Conservation (phyloP, 2,888 invertebrate genomes). For the Alentia gelatinosa region DNA sequence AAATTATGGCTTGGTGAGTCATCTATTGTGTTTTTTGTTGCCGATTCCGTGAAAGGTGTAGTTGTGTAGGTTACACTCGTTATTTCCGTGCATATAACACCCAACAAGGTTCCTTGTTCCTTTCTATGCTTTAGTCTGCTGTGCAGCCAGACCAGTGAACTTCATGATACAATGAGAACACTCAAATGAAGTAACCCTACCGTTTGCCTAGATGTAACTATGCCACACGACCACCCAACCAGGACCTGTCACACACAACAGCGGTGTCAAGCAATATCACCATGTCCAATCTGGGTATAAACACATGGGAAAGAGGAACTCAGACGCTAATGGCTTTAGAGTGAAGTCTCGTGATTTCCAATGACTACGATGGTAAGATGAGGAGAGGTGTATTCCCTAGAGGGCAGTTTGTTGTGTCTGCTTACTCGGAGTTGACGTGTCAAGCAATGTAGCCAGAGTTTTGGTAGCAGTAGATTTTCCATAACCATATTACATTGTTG, state of each 20-base stretch:
- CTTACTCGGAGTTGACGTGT: background rate
- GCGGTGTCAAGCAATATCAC: background rate
- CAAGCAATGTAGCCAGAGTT: background rate
- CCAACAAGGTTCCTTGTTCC: background rate
- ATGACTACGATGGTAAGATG: background rate
- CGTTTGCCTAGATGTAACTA: background rate
- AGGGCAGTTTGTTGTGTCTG: background rate
- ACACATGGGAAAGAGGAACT: slow-evolving; percentile 14
- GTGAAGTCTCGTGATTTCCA: background rate
- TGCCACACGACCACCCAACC: background rate
- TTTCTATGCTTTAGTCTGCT: too few species aligned
- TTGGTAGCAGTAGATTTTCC: too few species aligned
- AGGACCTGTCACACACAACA: too few species aligned
- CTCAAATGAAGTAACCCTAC: background rate
- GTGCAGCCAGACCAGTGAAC: too few species aligned
- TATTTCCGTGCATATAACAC: background rate
- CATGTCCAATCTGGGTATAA: background rate
- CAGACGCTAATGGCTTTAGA: background rate
- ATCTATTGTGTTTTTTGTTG: too few species aligned
- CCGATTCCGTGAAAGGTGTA: background rate
- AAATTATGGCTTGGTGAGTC: background rate
- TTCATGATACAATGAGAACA: background rate
- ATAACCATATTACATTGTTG: too few species aligned
- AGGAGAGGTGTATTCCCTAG: background rate
- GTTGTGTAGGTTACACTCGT: background rate